Conservation (phyloP, 2,797 vertebrate genomes). For the Pseudopleuronectes americanus region DNA sequence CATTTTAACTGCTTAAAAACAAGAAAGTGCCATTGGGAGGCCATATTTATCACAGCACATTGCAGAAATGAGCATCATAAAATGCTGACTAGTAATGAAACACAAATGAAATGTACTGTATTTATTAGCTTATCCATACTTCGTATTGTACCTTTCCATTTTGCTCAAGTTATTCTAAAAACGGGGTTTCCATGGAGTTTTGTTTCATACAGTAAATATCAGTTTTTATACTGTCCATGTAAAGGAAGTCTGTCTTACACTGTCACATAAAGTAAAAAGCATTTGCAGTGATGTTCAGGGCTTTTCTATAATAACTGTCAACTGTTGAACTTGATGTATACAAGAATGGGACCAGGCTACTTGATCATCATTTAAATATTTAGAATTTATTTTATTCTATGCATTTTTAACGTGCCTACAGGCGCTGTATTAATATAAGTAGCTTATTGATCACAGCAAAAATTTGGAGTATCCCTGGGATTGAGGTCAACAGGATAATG, state of each 20-base stretch:
- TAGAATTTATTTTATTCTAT: constrained; percentile 24
- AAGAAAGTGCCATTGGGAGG: not conserved
- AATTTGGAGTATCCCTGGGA: constrained; percentile 67
- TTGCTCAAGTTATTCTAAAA: not conserved
- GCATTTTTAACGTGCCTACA: constrained; percentile 21
- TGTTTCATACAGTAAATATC: not conserved
- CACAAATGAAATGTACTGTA: not conserved
- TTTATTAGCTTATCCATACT: not conserved
- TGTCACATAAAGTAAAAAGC: not conserved
- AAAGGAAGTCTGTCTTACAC: not conserved
- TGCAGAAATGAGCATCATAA: not conserved
- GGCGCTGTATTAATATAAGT: constrained; percentile 63
- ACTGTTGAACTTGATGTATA: not conserved
- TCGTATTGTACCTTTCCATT: not conserved
- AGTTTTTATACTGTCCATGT: not conserved
- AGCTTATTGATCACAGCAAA: constrained; percentile 68
- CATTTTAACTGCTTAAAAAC: not conserved
- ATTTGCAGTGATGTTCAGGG: not conserved
- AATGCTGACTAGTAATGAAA: not conserved
- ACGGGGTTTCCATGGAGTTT: not conserved
- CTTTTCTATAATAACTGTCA: not conserved
- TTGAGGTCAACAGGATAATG: constrained; percentile 83
- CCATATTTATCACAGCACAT: not conserved
- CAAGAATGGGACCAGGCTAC: not conserved
- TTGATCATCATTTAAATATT: constrained; percentile 3